These are phyloP conservation scores for Metopia argyrocephala DNA, from an alignment of 2,888 invertebrate genomes.

Conservation along the genomic window DNA sequence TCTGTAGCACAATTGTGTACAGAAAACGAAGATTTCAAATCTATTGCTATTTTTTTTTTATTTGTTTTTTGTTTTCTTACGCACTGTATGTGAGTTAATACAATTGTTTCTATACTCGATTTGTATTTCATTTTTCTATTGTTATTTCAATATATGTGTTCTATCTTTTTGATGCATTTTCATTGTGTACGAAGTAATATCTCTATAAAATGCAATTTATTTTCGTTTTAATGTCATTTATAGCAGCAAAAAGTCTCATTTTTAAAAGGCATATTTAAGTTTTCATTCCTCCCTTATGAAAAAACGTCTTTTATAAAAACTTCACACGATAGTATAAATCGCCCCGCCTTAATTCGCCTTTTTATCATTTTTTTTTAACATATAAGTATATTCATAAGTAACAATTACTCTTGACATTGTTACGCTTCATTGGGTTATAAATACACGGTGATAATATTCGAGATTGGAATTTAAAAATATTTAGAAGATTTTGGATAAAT, in stretches of 20 bases:
- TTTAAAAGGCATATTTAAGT: neutral
- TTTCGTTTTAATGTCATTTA: slow-evolving; percentile 21
- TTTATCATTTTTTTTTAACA: neutral
- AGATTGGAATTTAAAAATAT: neutral
- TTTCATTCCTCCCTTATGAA: neutral
- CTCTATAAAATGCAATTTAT: neutral
- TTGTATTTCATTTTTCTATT: too few species aligned
- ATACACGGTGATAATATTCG: slow-evolving; percentile 25
- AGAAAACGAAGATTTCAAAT: too few species aligned
- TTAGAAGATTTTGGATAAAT: too few species aligned
- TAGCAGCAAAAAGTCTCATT: slow-evolving; percentile 18
- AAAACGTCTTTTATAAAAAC: too few species aligned
- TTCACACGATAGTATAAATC: slow-evolving; percentile 21
- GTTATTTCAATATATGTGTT: too few species aligned
- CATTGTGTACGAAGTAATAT: slow-evolving; percentile 22
- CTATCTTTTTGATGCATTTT: too few species aligned
- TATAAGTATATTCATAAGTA: slow-evolving; percentile 21
- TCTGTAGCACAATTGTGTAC: too few species aligned
- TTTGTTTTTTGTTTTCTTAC: too few species aligned
- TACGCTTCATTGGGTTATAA: slow-evolving; percentile 42
- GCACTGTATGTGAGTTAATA: too few species aligned
- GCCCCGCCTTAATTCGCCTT: slow-evolving; percentile 18
- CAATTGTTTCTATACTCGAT: too few species aligned
- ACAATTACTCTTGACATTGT: slow-evolving; percentile 28
- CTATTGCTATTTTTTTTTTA: too few species aligned